Base-by-base conservation (phyloP, 2,113 vertebrate species). In the Eleginops maclovinus region DNA sequence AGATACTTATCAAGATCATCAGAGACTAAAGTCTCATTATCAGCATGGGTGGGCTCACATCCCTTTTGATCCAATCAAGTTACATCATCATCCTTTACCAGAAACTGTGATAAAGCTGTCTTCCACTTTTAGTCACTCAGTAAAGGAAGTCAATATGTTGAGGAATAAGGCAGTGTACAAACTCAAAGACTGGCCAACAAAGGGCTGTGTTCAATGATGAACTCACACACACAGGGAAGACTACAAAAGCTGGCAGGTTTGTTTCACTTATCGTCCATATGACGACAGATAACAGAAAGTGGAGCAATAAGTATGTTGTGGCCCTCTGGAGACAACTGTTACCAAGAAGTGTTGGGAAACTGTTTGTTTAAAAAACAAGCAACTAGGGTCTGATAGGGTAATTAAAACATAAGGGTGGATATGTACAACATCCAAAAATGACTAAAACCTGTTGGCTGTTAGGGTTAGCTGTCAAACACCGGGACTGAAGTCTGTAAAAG, bases 301-400 rank as follows among this genome's bases (percentile, higher is more conserved):
- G 91, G 72, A 84, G 85, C 81, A 88, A 87, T 83, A 77, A 47
- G 69, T 28, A 8, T 79, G 9, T 24, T 84, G 77, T 71, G 73
- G 63, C 51, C 26, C 46, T 50, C 17, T n/a, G 17, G 41, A 46
- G 61, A 31, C 5, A 11, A 49, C 50, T 26, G 50, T 68, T 59
- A 46, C 22, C 65, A 75, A 83, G 79, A 46, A 56, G 58, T 56
- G 47, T 87, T 86, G 43, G 61, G 87, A 92, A 91, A 92, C 66
- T 19, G 21, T 84, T 86, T 84, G 21, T 54, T 53, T 86, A 11
- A 68, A 21, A 9, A 49, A 24, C n/a, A n/a, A n/a, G n/a, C n/a
- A n/a, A n/a, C n/a, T n/a, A n/a, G n/a, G n/a, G n/a, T n/a, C n/a
- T n/a, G 50, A 24, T 8, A 26, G 0, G 14, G 26, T 40, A 19